Evolutionary conservation across 2,888 invertebrate species (phyloP).

Genomic region (Strigamia maritima): DNA sequence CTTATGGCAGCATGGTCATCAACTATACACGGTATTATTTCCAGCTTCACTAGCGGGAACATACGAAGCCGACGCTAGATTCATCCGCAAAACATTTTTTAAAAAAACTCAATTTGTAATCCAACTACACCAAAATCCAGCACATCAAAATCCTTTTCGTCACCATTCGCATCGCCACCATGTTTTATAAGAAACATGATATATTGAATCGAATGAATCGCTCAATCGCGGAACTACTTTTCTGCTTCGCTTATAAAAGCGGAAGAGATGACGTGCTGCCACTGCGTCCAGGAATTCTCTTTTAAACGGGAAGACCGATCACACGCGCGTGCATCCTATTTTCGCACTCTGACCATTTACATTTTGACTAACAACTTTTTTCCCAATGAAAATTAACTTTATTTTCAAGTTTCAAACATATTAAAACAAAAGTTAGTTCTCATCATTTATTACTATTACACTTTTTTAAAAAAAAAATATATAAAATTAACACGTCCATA

Average conservation of each 20-base stretch:
- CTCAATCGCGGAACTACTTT: neutral
- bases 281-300: neutral
- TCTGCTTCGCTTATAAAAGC: neutral
- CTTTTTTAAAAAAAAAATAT: no score
- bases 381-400: neutral
- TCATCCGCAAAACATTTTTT: constrained; percentile 47
- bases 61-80: constrained; percentile 49
- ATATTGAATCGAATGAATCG: neutral
- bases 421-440: no score
- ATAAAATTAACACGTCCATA: no score
- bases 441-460: neutral
- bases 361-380: neutral
- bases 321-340: neutral
- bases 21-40: constrained; percentile 50
- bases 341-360: neutral
- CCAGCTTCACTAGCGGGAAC: constrained; percentile 53
- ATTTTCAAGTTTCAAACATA: neutral
- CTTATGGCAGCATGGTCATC: constrained; percentile 52
- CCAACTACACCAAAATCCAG: neutral
- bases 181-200: neutral
- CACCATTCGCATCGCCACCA: constrained; percentile 15
- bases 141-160: neutral
- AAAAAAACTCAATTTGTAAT: neutral
- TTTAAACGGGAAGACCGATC: neutral
- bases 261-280: neutral